phyloP scores from a whole-genome alignment of 2,113 vertebrate species.

The Axis porcinus region DNA sequence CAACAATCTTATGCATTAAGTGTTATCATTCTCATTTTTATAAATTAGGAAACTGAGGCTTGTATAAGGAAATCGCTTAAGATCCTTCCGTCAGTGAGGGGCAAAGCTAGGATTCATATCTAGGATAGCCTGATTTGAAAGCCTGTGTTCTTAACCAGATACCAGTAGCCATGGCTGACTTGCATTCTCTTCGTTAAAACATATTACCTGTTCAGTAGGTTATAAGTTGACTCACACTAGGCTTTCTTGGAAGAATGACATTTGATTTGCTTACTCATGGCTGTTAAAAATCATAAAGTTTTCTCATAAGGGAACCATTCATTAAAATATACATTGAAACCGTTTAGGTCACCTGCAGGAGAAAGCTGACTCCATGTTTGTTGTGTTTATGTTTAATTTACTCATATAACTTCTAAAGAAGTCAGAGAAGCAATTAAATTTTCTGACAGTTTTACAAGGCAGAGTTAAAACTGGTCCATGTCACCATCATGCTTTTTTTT shows the following conservation, averaged over 20 bases:
- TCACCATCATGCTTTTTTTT: neutral
- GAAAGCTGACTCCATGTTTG: neutral
- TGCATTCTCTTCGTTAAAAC: neutral
- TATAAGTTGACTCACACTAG: neutral
- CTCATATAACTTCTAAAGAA: neutral
- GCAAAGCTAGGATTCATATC: neutral
- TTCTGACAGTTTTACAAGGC: neutral
- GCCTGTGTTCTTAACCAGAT: neutral
- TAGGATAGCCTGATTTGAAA: neutral
- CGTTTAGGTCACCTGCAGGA: neutral
- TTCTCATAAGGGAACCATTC: neutral
- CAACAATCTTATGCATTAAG: neutral
- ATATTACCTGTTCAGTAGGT: neutral
- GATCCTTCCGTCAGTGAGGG: neutral
- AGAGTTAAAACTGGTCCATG: neutral
- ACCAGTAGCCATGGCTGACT: neutral
- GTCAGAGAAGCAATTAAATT: neutral
- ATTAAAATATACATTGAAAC: neutral
- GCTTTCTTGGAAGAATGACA: neutral
- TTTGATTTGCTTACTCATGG: neutral
- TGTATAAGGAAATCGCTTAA: neutral
- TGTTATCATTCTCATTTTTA: neutral
- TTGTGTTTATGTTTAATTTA: neutral
- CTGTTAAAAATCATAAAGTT: neutral
- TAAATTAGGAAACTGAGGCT: neutral